These are phyloP conservation scores for Sminthurinus aureus DNA, from an alignment of 2,888 invertebrate species.

Conservation along the genomic window DNA sequence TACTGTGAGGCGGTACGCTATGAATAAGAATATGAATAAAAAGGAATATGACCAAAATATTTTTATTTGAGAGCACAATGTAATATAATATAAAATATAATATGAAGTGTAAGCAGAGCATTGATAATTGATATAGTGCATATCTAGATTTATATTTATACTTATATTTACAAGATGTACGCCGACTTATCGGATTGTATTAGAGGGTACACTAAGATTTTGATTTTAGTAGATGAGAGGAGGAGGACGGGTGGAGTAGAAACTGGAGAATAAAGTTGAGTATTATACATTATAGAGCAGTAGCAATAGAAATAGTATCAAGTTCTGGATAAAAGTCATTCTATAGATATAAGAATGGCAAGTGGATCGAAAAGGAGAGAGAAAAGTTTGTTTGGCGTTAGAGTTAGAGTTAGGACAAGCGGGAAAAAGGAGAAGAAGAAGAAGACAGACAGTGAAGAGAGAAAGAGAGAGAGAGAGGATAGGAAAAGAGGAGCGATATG, in stretches of 20 bases:
- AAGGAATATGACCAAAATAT: too few relatives aligned
- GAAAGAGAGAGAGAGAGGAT: not conserved
- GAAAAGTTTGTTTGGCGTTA: slow-evolving; percentile 7
- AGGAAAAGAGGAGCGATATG: slow-evolving; percentile 10
- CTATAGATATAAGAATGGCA: not conserved
- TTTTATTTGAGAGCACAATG: too few relatives aligned
- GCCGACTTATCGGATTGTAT: not conserved
- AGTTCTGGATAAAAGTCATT: slow-evolving; percentile 11
- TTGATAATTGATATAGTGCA: not conserved
- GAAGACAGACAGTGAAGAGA: not conserved
- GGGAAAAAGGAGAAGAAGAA: not conserved
- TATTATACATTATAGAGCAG: too few relatives aligned
- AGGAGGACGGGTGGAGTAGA: slow-evolving; percentile 1
- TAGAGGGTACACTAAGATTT: slow-evolving; percentile 4
- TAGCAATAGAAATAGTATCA: not conserved
- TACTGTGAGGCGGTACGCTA: too few relatives aligned
- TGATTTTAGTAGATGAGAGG: slow-evolving; percentile 17
- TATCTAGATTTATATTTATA: too few relatives aligned
- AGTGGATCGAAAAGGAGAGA: not conserved
- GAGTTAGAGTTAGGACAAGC: slow-evolving; percentile 3
- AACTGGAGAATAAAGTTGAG: not conserved
- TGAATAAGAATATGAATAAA: too few relatives aligned
- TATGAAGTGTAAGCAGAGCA: too few relatives aligned
- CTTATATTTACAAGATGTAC: not conserved
- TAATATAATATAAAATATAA: too few relatives aligned